These are phyloP conservation scores for Megaceryle maxima DNA, from an alignment of 2,113 vertebrate species.

Conservation along the genomic window DNA sequence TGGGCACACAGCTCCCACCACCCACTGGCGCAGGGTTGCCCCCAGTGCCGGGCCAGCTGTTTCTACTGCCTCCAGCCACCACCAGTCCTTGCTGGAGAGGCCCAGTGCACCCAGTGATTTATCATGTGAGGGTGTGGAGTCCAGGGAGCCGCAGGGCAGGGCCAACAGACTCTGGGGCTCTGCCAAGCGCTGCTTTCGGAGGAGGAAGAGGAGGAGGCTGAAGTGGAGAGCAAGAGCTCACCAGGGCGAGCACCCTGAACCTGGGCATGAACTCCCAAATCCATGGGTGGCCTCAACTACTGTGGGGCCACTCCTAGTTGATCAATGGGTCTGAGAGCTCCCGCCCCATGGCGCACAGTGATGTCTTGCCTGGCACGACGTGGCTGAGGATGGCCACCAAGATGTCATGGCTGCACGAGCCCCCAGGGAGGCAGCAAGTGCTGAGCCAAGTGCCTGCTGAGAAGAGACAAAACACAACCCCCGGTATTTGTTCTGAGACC, in stretches of 20 bases:
- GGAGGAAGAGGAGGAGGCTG: neutral
- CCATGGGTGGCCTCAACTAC: neutral
- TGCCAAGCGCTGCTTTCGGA: fast-evolving
- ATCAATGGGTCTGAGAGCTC: neutral
- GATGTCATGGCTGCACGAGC: fast-evolving
- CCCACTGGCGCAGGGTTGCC: neutral
- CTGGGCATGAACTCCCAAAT: neutral
- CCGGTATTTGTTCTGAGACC: constrained; percentile 30
- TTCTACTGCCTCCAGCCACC: neutral
- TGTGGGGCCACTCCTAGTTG: neutral
- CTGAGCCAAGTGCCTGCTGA: neutral
- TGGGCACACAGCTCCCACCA: fast-evolving
- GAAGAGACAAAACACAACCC: constrained; percentile 19
- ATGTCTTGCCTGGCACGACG: neutral
- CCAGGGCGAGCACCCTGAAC: fast-evolving
- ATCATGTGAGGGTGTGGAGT: neutral
- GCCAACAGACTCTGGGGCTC: neutral
- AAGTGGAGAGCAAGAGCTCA: neutral
- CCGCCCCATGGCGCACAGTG: fast-evolving
- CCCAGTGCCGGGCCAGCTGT: neutral
- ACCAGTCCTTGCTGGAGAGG: neutral
- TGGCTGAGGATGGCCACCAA: neutral
- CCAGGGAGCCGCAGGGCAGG: neutral
- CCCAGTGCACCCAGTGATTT: neutral
- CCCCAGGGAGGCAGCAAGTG: fast-evolving